Evolutionary conservation across 1,140 invertebrate genomes (phyloP).

Genomic region (Ceratoteleas bidentatus): DNA sequence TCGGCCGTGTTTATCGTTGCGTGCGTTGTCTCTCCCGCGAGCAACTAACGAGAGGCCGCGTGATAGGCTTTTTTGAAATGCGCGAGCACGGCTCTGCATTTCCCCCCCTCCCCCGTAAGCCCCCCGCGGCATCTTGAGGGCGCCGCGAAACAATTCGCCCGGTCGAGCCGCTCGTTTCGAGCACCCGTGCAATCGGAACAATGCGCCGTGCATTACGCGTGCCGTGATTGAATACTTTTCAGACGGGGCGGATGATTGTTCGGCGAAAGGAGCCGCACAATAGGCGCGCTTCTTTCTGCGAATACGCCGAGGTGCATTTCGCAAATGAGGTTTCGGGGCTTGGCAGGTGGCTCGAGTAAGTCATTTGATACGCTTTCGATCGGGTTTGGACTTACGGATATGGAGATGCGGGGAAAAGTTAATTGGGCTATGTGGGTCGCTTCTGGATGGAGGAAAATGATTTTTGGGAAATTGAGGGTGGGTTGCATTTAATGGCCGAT

Average conservation of each 20-base stretch:
- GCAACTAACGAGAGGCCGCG: conserved; percentile 71
- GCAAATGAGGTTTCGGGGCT: conserved; percentile 25
- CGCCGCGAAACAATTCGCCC: conserved; percentile 49
- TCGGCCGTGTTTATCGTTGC: conserved; percentile 40
- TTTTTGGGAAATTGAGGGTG: too few species aligned
- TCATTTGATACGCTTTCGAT: too few species aligned
- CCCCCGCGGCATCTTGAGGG: conserved; percentile 60
- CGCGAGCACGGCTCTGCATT: conserved; percentile 34
- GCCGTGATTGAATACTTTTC: conserved; percentile 64
- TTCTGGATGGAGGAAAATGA: too few species aligned
- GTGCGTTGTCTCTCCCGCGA: conserved; percentile 62
- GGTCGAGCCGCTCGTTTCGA: conserved; percentile 58
- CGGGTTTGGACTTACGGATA: too few species aligned
- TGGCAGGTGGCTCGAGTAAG: too few species aligned
- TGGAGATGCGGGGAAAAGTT: too few species aligned
- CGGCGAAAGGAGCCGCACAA: conserved; percentile 39
- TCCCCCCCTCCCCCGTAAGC: conserved; percentile 7
- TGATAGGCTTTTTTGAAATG: conserved; percentile 46
- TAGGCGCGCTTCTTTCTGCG: conserved; percentile 38
- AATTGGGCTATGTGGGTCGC: too few species aligned
- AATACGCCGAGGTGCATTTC: conserved; percentile 37
- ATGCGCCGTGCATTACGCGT: conserved; percentile 63
- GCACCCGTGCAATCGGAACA: conserved; percentile 62
- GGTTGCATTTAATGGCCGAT: too few species aligned
- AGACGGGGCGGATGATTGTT: conserved; percentile 54